Percentiles rank a stretch among this genome's conserved stretches.
Conservation (phyloP, 2,113 vertebrate genomes). For the Bos taurus region ARS-UCD2.0 NC_037356.1:36839001-36839500, state of each 20-base stretch:
- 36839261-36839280: neutral
- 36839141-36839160: neutral
- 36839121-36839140: neutral
- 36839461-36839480: neutral
- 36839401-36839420: neutral
- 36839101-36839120: neutral
- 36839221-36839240: neutral
- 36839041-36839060: neutral
- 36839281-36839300: neutral
- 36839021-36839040: neutral
- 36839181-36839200: neutral
- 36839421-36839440: neutral
- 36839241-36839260: neutral
- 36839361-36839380: neutral
- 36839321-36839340: neutral
- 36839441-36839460: neutral
- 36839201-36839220: neutral
- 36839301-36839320: neutral
- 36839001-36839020: neutral
- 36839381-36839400: neutral
- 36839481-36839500: neutral
- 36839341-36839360: neutral
- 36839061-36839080: neutral
- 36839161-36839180: neutral
- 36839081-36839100: neutral